Evolutionary conservation across 92 coral and sea anemone genomes (phyloP).

Genomic region (Phenganax marumi): DNA sequence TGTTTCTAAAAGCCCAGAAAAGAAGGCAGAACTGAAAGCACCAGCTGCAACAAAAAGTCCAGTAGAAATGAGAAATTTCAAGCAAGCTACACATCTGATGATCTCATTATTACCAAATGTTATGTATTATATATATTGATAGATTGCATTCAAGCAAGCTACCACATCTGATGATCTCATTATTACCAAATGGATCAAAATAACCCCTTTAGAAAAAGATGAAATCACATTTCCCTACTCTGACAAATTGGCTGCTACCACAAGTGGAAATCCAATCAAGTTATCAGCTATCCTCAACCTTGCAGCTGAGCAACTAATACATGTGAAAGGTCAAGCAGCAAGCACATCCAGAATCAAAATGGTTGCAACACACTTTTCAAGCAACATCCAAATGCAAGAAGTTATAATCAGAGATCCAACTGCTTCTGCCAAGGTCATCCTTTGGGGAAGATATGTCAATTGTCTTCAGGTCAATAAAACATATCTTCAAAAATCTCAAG

Average conservation of each 20-base stretch:
- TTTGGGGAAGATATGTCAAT: conserved; percentile 41
- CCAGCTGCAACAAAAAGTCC: conserved; percentile 47
- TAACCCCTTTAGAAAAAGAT: conserved; percentile 40
- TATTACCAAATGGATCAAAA: conserved; percentile 39
- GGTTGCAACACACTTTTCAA: conserved; percentile 18
- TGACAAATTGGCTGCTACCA: too few relatives aligned
- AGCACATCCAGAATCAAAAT: conserved; percentile 18
- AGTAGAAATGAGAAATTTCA: conserved; percentile 34
- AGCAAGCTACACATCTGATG: conserved; percentile 34
- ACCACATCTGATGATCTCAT: too few relatives aligned
- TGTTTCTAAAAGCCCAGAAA: conserved; percentile 56
- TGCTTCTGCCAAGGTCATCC: conserved; percentile 37
- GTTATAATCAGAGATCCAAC: conserved; percentile 36
- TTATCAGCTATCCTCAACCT: conserved; percentile 50
- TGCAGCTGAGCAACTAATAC: conserved; percentile 43
- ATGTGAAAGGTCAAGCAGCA: conserved; percentile 40
- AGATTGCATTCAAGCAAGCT: too few relatives aligned
- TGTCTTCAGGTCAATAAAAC: not conserved
- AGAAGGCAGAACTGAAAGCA: conserved; percentile 42
- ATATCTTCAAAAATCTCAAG: not conserved
- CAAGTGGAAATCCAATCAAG: too few relatives aligned
- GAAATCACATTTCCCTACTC: conserved; percentile 47
- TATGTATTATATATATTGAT: too few relatives aligned
- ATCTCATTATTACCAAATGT: too few relatives aligned
- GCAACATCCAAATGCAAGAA: too few relatives aligned